A percentile compares a stretch with the other conserved stretches of the same genome.
These are phyloP conservation scores for Rhadina sibilatrix DNA, from an alignment of 2,113 vertebrate species.

Conservation along the genomic window DNA sequence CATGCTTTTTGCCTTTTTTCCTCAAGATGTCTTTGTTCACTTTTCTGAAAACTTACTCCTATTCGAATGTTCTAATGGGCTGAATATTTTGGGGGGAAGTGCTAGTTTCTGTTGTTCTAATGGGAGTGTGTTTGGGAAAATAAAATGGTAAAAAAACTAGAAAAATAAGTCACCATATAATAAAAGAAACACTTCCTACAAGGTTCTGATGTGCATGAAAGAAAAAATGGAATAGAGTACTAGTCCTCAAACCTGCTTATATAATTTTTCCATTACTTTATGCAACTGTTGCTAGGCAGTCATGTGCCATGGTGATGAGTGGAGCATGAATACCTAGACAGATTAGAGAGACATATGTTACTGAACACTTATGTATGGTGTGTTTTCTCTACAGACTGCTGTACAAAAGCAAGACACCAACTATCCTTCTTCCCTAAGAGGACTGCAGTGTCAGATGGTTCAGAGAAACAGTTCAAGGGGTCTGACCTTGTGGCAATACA, in stretches of 20 bases:
- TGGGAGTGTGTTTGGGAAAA: background rate
- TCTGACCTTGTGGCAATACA: background rate
- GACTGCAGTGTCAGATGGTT: background rate
- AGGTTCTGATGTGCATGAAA: background rate
- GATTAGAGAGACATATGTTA: conserved; percentile 43
- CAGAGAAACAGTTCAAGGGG: background rate
- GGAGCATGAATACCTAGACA: conserved; percentile 25
- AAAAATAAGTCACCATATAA: background rate
- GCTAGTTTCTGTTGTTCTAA: background rate
- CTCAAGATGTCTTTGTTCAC: background rate
- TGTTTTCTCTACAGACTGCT: background rate
- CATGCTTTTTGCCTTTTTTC: background rate
- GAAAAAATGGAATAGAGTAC: background rate
- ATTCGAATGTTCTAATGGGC: background rate
- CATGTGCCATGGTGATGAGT: conserved; percentile 37
- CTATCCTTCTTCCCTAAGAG: background rate
- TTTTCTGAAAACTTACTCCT: background rate
- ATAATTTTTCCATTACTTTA: conserved; percentile 23
- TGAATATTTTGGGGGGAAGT: background rate
- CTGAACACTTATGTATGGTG: background rate
- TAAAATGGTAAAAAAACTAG: background rate
- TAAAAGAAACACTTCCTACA: background rate
- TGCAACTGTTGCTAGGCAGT: conserved; percentile 58
- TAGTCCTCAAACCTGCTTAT: background rate
- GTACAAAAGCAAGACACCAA: background rate